phyloP scores from a whole-genome alignment of 2,113 vertebrate genomes.

The Willisornis vidua region DNA sequence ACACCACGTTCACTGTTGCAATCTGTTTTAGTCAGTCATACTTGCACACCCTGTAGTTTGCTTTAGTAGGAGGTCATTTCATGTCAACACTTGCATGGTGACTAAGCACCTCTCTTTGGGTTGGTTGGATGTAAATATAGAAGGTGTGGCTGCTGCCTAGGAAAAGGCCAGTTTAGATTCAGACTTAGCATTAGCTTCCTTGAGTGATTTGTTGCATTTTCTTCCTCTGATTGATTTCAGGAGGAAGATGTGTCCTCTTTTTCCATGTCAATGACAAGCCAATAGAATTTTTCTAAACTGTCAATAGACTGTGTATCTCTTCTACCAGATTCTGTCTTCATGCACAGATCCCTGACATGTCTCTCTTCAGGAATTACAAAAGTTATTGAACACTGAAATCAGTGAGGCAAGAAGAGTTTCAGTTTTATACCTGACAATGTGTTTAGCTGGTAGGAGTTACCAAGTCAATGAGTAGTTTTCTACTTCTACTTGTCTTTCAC shows the following conservation, averaged over 20 bases:
- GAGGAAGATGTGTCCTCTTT: not conserved
- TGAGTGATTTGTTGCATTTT: not conserved
- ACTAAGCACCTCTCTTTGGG: conserved; percentile 22
- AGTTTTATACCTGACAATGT: not conserved
- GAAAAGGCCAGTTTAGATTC: not conserved
- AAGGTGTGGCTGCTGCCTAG: not conserved
- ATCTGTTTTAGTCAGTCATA: not conserved
- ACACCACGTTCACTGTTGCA: not conserved
- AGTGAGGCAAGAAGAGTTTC: not conserved
- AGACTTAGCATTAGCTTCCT: not conserved
- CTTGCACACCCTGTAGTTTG: not conserved
- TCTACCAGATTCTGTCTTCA: not conserved
- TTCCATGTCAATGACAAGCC: not conserved
- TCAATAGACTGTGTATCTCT: not conserved
- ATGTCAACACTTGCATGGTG: conserved; percentile 7
- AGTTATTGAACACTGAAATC: not conserved
- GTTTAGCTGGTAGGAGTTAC: not conserved
- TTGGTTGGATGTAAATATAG: not conserved
- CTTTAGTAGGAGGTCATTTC: not conserved
- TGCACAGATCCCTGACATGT: not conserved
- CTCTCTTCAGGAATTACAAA: not conserved
- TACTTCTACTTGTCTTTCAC: not conserved
- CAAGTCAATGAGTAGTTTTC: not conserved
- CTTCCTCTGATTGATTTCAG: not conserved
- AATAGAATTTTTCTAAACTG: not conserved